Base-by-base conservation (phyloP, 2,797 vertebrate species). In the Knipowitschia caucasica region DNA sequence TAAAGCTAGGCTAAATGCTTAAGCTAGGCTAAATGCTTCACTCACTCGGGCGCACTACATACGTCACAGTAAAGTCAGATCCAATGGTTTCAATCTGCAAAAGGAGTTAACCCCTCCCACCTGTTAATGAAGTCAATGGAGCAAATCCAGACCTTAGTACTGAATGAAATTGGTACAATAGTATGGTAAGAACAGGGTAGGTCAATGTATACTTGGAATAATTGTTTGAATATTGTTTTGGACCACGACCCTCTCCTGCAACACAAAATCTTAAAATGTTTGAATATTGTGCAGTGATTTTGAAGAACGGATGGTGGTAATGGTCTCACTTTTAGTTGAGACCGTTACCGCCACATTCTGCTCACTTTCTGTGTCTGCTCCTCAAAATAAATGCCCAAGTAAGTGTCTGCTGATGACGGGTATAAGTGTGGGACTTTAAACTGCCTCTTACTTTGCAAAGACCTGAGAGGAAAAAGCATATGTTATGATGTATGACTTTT, bases 351-450 rank as follows among this genome's bases (percentile, higher is more conserved):
- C 6, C 21, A 56, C 7, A 39, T 24, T 26, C 39, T 47, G 50
- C 23, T 38, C 21, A 10, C 2, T 5, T 12, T 4, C 7, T 35
- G 18, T 34, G 20, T 36, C 21, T 14, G 12, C n/a, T 43, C 23
- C 18, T 34, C 42, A 38, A n/a, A 47, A 39, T 57, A 3, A 63
- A 62, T 26, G 57, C 50, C 20, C 23, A 49, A 14, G 43, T 39
- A 10, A 34, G 24, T 40, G 33, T 4, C 34, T 50, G 49, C 12
- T 51, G 52, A 25, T 65, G 44, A 47, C 29, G 44, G 25, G 34
- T 50, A n/a, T 29, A 27, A 45, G n/a, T 45, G 8, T 31, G 17
- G 30, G 9, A 29, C 17, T 7, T 46, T 18, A 30, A 46, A 27
- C 15, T 29, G 26, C 30, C 26, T 46, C 44, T 30, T 27, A 21